These are phyloP conservation scores for Protonibea diacanthus DNA, from an alignment of 2,797 vertebrate species.

Conservation along the genomic window DNA sequence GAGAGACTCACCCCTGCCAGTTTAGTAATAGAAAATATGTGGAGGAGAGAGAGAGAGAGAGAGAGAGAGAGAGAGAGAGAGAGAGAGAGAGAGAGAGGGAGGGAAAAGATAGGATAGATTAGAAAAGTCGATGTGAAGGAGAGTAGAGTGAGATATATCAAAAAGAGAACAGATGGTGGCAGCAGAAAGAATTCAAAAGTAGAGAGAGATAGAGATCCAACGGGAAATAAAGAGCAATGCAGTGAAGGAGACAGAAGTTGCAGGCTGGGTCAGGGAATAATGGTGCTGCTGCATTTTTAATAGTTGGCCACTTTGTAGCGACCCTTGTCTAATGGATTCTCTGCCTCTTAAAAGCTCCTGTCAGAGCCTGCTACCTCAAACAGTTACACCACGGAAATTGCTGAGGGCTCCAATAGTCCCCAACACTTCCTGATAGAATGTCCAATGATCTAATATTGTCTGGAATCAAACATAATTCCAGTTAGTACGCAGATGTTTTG, in stretches of 20 bases:
- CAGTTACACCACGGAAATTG: constrained; percentile 74
- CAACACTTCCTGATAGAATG: constrained; percentile 66
- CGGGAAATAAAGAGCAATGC: constrained; percentile 71
- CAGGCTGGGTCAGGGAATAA: constrained; percentile 82
- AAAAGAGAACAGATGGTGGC: constrained; percentile 66
- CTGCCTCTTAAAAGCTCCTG: constrained; percentile 84
- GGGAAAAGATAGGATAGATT: constrained; percentile 31
- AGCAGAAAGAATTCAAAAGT: constrained; percentile 54
- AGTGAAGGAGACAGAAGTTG: constrained; percentile 73
- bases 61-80: constrained; percentile 28
- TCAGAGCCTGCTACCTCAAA: constrained; percentile 77
- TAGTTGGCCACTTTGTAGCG: constrained; percentile 87
- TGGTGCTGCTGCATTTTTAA: constrained; percentile 89
- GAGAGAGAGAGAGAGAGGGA: constrained; percentile 26
- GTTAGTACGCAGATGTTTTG: constrained; percentile 55
- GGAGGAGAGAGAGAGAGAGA: constrained; percentile 24
- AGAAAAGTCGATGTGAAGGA: constrained; percentile 43
- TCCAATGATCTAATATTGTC: constrained; percentile 62
- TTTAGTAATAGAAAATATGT: constrained; percentile 64
- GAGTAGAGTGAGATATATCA: constrained; percentile 52
- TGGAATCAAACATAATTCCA: constrained; percentile 62
- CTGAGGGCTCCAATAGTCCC: constrained; percentile 65
- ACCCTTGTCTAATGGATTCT: constrained; percentile 87
- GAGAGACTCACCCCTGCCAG: constrained; percentile 56
- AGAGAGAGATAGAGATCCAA: constrained; percentile 51